Evolutionary conservation across 2,888 invertebrate genomes (phyloP).

Genomic region (Napeogenes sylphis): DNA sequence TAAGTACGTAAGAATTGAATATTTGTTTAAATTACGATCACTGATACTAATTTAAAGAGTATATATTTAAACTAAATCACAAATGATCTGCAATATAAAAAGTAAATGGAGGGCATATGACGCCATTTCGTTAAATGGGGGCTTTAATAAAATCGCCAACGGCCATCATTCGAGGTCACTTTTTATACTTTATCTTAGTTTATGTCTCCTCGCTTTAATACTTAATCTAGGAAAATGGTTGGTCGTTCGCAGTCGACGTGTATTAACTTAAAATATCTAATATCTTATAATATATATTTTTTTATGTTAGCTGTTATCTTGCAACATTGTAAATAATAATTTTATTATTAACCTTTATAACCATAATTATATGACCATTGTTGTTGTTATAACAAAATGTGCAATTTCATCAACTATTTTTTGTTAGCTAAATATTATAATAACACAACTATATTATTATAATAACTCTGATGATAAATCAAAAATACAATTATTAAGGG

Average conservation of each 20-base stretch:
- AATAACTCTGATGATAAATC: no score
- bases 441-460: no score
- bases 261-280: slow-evolving; percentile 9
- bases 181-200: slow-evolving; percentile 32
- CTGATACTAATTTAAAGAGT: neutral
- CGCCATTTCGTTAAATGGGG: slow-evolving; percentile 35
- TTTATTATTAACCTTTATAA: neutral
- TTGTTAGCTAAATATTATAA: neutral
- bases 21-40: no score
- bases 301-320: slow-evolving; percentile 1
- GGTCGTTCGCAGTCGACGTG: slow-evolving; percentile 9
- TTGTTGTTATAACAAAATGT: neutral
- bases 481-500: no score
- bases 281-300: neutral
- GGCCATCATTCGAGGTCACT: slow-evolving; percentile 30
- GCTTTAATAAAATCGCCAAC: slow-evolving; percentile 34
- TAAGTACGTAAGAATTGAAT: no score
- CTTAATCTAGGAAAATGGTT: slow-evolving; percentile 27
- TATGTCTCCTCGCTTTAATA: slow-evolving; percentile 25
- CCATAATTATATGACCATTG: neutral
- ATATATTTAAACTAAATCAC: slow-evolving; percentile 18
- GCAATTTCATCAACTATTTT: neutral
- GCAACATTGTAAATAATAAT: neutral
- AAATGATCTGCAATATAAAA: slow-evolving; percentile 30
- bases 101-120: slow-evolving; percentile 32